Conservation (phyloP, 1,140 invertebrate genomes). For the Papilio dardanus region DNA sequence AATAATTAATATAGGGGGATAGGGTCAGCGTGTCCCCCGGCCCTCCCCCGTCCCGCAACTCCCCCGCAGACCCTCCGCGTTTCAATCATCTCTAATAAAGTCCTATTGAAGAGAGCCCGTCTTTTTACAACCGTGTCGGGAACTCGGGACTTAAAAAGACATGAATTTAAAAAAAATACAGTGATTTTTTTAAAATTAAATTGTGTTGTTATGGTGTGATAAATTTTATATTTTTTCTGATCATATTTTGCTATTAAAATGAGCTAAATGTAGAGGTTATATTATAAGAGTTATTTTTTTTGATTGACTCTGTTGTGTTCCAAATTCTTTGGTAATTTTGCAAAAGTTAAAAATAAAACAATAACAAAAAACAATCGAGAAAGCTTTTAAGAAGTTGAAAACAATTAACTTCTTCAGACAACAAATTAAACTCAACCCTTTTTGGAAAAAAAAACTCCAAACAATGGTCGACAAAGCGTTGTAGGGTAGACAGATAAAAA, state of each 20-base stretch:
- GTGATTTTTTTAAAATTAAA: no score
- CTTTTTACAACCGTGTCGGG: constrained; percentile 42
- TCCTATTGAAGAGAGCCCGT: constrained; percentile 54
- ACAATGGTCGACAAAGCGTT: not conserved
- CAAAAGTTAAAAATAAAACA: constrained; percentile 10
- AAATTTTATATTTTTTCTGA: no score
- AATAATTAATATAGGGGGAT: constrained; percentile 71
- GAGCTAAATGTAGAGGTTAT: no score
- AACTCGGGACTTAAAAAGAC: not conserved
- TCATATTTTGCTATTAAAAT: no score
- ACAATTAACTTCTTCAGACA: constrained; percentile 16
- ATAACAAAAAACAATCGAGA: constrained; percentile 18
- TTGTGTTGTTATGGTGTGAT: no score
- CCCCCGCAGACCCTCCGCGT: constrained; percentile 47
- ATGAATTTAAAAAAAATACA: no score
- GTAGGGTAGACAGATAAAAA: constrained; percentile 13
- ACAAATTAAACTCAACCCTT: constrained; percentile 34
- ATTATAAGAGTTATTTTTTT: no score
- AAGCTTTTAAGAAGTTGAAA: constrained; percentile 36
- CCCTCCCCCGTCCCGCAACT: not conserved
- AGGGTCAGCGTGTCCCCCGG: constrained; percentile 56
- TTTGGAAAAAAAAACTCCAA: not conserved
- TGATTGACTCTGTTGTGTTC: no score
- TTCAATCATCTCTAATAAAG: constrained; percentile 66
- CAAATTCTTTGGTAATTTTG: not conserved